Evolutionary conservation across 2,113 vertebrate genomes (phyloP).

Genomic region (Nycticryphes semicollaris): DNA sequence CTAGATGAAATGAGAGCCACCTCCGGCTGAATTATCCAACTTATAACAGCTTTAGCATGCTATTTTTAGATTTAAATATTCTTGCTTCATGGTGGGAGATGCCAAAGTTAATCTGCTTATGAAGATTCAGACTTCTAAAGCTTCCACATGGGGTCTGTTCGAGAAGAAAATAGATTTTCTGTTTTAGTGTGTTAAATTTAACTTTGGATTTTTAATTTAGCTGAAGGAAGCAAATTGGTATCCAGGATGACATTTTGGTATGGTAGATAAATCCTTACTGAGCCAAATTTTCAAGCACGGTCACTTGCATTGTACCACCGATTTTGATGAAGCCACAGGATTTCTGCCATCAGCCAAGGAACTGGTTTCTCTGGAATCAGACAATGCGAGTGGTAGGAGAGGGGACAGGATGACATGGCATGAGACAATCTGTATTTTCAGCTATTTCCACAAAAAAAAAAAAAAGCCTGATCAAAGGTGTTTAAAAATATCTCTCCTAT

Average conservation of each 20-base stretch:
- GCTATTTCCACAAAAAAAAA: not conserved
- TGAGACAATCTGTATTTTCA: not conserved
- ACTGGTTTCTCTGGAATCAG: not conserved
- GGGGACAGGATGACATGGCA: not conserved
- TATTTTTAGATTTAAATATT: slow-evolving; percentile 69
- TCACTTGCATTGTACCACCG: fast-evolving
- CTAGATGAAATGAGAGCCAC: slow-evolving; percentile 58
- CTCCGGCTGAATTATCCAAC: slow-evolving; percentile 52
- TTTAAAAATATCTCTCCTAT: not conserved
- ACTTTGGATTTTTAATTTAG: slow-evolving; percentile 5
- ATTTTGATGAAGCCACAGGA: not conserved
- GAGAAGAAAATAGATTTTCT: not conserved
- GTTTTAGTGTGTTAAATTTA: not conserved
- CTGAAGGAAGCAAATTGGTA: not conserved
- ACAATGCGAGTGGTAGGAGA: not conserved
- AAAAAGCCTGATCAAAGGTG: not conserved
- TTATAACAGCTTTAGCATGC: slow-evolving; percentile 56
- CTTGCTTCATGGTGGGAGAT: slow-evolving; percentile 51
- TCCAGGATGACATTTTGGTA: not conserved
- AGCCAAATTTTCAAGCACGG: not conserved
- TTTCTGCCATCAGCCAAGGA: not conserved
- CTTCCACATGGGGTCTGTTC: slow-evolving; percentile 30
- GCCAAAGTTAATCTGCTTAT: slow-evolving; percentile 57
- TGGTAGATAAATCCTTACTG: not conserved
- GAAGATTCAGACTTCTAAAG: slow-evolving; percentile 36